phyloP scores from a whole-genome alignment of 2,113 vertebrate genomes.

The Pseudopipra pipra region DNA sequence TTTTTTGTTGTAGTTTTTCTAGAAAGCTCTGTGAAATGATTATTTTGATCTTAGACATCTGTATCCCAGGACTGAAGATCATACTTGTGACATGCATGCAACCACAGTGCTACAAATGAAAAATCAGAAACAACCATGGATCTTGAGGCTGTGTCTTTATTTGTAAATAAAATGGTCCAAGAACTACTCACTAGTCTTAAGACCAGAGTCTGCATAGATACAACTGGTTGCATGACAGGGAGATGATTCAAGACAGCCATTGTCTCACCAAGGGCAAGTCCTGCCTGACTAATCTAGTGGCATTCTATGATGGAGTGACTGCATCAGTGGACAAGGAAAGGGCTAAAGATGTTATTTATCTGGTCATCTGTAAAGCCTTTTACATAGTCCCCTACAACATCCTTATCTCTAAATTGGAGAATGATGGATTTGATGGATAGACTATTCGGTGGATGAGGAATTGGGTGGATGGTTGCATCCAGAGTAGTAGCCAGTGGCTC shows the following conservation, averaged over 20 bases:
- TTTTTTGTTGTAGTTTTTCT: background rate
- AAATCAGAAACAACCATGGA: too few relatives aligned
- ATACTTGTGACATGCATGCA: background rate
- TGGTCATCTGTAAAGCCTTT: background rate
- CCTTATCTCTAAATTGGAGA: background rate
- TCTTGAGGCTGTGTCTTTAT: too few relatives aligned
- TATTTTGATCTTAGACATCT: background rate
- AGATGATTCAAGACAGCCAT: background rate
- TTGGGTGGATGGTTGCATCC: background rate
- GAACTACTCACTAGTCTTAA: background rate
- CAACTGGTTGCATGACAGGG: background rate
- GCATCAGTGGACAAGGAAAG: background rate
- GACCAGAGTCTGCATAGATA: background rate
- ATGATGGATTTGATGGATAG: background rate
- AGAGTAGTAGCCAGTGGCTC: background rate
- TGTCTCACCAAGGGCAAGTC: background rate
- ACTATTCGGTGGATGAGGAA: background rate
- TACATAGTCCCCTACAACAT: too few relatives aligned
- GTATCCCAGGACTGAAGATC: background rate
- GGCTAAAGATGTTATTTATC: background rate
- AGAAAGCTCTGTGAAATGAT: background rate
- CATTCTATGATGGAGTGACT: background rate
- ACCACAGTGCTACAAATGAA: background rate
- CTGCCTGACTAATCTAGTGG: background rate
- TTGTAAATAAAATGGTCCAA: background rate